Base-by-base conservation (phyloP, 2,113 vertebrate genomes). In the Oreochromis tanganicae region DNA sequence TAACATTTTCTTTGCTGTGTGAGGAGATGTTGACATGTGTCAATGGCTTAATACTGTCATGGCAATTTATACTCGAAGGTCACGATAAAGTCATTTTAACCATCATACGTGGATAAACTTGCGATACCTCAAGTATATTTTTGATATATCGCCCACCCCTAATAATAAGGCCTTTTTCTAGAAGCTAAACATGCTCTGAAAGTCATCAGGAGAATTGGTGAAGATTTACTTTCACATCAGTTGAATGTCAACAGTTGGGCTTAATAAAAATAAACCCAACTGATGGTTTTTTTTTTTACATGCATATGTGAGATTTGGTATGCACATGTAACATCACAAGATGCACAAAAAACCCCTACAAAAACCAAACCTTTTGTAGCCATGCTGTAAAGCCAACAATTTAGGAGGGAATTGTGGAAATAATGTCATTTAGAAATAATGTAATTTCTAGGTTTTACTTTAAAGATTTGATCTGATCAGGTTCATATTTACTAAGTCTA, bases 141-240 rank as follows among this genome's bases (percentile, higher is more conserved):
- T 61, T 0, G 2, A 34, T 61, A 34, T 61, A 6, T 61, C 0
- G 5, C 29, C 29, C 16, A 61, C 57, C 0, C 57, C 0, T 61
- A 61, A 61, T 61, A 61, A 61, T 19, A 61, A 1, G 29, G 57
- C 0, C 57, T 34, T 61, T 61, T 34, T 61, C 1, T 34, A 34
- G 57, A 61, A 61, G 29, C 1, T 36, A 66, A 66, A 66, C 61
- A 12, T 36, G 63, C 34, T 68, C 63, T 38, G 6, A 57, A 57
- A 14, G 14, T 57, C 4, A 27, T 14, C 54, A 56, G 21, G 21
- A 56, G 54, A 21, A 24, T 56, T 24, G 21, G 55, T 57, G 24
- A 27, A 55, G n/a, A 55, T 55, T 55, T 55, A 55, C n/a, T 55
- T 55, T 55, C 52, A 21, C n/a, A 11, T 55, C 52, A 55, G 52